Evolutionary conservation across 2,888 invertebrate genomes (phyloP).

Genomic region (Empis stercorea): DNA sequence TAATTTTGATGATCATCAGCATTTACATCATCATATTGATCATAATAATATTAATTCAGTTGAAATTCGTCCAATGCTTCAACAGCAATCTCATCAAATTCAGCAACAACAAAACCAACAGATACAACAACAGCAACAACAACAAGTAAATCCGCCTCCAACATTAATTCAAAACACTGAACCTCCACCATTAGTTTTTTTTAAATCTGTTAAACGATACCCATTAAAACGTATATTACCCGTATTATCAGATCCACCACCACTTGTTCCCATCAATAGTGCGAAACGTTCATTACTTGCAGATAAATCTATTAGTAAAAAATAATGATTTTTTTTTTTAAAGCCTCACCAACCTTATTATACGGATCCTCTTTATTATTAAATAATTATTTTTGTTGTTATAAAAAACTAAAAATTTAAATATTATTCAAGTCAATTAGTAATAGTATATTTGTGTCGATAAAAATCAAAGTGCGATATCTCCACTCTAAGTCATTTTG

Average conservation of each 20-base stretch:
- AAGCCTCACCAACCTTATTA: no score
- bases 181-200: constrained; percentile 19
- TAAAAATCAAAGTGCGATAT: no score
- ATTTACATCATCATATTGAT: not conserved
- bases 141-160: not conserved
- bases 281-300: not conserved
- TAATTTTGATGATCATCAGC: not conserved
- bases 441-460: no score
- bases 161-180: constrained; percentile 7
- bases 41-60: no score
- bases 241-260: constrained; percentile 18
- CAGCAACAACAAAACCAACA: constrained; percentile 1
- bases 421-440: no score
- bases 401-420: no score
- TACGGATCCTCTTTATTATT: no score
- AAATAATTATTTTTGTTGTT: no score
- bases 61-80: no score
- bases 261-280: constrained; percentile 15
- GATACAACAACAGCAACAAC: constrained; percentile 1
- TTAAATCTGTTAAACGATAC: constrained; percentile 15
- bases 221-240: constrained; percentile 16
- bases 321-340: no score
- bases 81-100: not conserved
- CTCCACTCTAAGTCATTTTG: no score
- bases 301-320: no score